Evolutionary conservation across 2,888 invertebrate genomes (phyloP), one percentile per base, ranked within the genome.

Genomic region (Plagiodera versicolora): DNA sequence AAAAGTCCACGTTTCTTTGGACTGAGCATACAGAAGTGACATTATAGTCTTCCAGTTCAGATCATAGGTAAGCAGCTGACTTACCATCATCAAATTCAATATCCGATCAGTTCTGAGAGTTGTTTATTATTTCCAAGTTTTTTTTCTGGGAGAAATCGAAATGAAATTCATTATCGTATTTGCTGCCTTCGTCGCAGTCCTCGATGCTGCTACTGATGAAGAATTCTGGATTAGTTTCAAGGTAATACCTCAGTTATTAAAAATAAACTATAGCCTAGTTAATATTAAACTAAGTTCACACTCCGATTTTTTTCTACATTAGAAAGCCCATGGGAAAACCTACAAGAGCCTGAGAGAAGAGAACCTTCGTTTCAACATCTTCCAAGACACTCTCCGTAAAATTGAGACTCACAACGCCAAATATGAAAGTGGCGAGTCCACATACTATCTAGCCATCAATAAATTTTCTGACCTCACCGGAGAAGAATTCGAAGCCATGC

Each of bases 381-480:
- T 58, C 58, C 45, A 58, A 32, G 44, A 14, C 4, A 58, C 45
- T 18, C 18, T 58, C 17, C 18, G 46, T 8, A 35, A 9, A 17
- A 58, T 58, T 16, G 53, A 52, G 17, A 28, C 28, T 11, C 58
- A 58, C 20, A 58, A 58, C 35, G 58, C 30, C 30, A 52, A 53
- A 45, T 58, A 47, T 28, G 58, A 52, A 32, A 53, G 32, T 4
- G 58, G 58, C 8, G 58, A 58, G 28, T 49, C 48, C 14, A 49
- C 28, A 6, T 28, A 49, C 10, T 49, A 28, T 17, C 10, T 49
- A 17, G 49, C 28, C 14, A 30, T 49, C 49, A 49, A 19, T 8
- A n/a, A 50, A 4, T 28, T 50, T 14, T 19, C 65, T 16, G 65
- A 65, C 53, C 32, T 63, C 49, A 65, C 65, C 5, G 17, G n/a